These are phyloP conservation scores for Tetragonisca angustula DNA, from an alignment of 2,888 invertebrate species.

Conservation along the genomic window DNA sequence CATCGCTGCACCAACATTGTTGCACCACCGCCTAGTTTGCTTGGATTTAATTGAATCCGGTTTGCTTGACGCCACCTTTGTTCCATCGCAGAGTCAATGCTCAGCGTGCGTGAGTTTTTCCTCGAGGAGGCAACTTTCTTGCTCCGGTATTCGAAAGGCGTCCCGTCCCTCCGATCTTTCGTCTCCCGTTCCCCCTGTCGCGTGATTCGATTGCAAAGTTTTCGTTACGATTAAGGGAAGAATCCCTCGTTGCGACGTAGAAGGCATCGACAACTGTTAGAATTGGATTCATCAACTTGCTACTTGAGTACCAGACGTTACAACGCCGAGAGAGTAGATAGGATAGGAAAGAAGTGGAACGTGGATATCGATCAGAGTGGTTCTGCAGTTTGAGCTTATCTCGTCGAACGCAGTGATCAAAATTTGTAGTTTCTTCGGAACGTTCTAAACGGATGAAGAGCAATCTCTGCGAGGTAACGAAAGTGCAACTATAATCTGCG, in stretches of 20 bases:
- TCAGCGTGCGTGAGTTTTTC: neutral
- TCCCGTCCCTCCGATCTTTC: neutral
- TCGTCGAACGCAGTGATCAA: neutral
- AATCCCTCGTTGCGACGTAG: neutral
- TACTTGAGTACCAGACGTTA: neutral
- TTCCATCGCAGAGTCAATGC: neutral
- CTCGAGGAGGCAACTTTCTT: neutral
- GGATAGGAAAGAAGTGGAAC: neutral
- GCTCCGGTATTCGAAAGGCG: neutral
- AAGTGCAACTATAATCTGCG: too few species aligned
- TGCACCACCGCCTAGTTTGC: conserved; percentile 2
- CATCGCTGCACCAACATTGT: neutral
- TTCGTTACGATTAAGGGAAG: neutral
- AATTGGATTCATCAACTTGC: conserved; percentile 17
- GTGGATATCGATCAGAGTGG: conserved; percentile 31
- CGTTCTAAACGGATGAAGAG: too few species aligned
- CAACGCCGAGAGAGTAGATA: too few species aligned
- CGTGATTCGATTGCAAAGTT: neutral
- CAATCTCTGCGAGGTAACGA: too few species aligned
- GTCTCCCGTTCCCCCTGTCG: neutral
- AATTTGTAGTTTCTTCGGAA: neutral
- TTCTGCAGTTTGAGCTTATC: conserved; percentile 35
- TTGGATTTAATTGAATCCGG: conserved; percentile 17
- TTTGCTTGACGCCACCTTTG: conserved; percentile 7
- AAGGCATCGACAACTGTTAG: neutral